A percentile compares a stretch with the other conserved stretches of the same genome.
Evolutionary conservation across 2,797 vertebrate species (phyloP).

Genomic region (Hippoglossus hippoglossus): DNA sequence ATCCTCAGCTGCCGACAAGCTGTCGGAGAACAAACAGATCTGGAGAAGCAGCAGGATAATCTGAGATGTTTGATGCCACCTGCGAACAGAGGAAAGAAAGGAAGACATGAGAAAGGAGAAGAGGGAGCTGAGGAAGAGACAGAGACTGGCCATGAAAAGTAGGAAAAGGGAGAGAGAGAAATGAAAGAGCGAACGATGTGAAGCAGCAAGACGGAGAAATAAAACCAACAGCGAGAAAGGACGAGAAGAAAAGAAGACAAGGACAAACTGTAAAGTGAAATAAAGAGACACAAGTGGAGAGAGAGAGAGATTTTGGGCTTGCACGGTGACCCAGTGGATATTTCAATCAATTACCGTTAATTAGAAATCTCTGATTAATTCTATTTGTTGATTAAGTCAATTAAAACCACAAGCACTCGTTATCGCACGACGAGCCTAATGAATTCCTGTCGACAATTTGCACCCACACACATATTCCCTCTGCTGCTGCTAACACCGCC

Average conservation of each 20-base stretch:
- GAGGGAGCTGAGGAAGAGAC: background rate
- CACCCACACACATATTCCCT: slow-evolving; percentile 77
- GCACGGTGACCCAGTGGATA: slow-evolving; percentile 83
- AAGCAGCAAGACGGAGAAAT: background rate
- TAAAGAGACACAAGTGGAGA: background rate
- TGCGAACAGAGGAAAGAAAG: too few relatives aligned
- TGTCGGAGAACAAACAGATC: too few relatives aligned
- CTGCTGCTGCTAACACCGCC: slow-evolving; percentile 62
- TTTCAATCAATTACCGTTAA: slow-evolving; percentile 89
- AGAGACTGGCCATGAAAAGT: background rate
- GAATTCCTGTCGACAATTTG: slow-evolving; percentile 83
- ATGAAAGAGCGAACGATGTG: background rate
- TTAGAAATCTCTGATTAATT: slow-evolving; percentile 89
- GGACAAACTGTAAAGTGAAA: slow-evolving; percentile 35
- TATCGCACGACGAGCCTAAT: slow-evolving; percentile 85
- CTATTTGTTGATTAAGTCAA: slow-evolving; percentile 91
- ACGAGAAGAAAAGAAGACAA: slow-evolving; percentile 43
- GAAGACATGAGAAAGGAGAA: too few relatives aligned
- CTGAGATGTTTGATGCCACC: too few relatives aligned
- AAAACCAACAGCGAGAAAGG: slow-evolving; percentile 22
- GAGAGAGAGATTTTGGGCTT: slow-evolving; percentile 29
- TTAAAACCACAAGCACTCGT: slow-evolving; percentile 87
- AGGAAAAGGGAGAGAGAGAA: background rate
- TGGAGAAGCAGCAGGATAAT: too few relatives aligned
- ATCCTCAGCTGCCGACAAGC: too few relatives aligned